A percentile compares a stretch with the other conserved stretches of the same genome.
phyloP scores from a whole-genome alignment of 53 echinoderm and acorn worm species.

The Holothuria leucospilota region DNA sequence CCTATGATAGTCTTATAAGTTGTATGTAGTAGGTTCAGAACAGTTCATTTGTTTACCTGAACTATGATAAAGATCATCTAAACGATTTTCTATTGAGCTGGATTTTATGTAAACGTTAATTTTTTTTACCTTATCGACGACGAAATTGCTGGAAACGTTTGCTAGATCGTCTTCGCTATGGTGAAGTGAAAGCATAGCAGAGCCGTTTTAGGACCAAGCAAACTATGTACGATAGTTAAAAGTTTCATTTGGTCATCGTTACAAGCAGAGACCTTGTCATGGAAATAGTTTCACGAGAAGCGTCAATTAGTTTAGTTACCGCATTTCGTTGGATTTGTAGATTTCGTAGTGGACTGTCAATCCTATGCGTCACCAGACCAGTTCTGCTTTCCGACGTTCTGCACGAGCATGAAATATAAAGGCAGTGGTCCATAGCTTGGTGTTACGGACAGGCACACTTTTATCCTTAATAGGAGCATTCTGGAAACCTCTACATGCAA shows the following conservation, averaged over 20 bases:
- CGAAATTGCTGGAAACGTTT: conserved; percentile 40
- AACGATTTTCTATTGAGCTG: neutral
- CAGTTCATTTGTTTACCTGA: neutral
- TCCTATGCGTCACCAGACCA: conserved; percentile 38
- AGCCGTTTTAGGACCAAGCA: conserved; percentile 20
- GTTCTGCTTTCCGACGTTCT: conserved; percentile 35
- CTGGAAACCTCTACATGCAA: no score
- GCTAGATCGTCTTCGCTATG: conserved; percentile 36
- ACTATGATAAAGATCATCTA: neutral
- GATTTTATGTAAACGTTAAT: conserved; percentile 30
- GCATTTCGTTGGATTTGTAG: conserved; percentile 16
- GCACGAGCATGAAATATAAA: conserved; percentile 40
- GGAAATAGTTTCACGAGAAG: conserved; percentile 28
- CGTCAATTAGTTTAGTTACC: conserved; percentile 35
- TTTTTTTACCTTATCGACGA: conserved; percentile 40
- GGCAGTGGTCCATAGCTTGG: conserved; percentile 55
- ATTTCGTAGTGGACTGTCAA: conserved; percentile 39
- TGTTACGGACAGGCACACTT: no score
- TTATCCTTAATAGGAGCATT: no score
- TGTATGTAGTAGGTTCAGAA: neutral
- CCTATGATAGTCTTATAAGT: conserved; percentile 21
- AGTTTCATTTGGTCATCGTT: no score
- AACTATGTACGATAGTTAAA: no score
- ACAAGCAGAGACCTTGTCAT: neutral
- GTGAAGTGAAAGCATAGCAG: conserved; percentile 30